Base-by-base conservation (phyloP, 1,140 invertebrate genomes). In the Papilio aristodemus region DNA sequence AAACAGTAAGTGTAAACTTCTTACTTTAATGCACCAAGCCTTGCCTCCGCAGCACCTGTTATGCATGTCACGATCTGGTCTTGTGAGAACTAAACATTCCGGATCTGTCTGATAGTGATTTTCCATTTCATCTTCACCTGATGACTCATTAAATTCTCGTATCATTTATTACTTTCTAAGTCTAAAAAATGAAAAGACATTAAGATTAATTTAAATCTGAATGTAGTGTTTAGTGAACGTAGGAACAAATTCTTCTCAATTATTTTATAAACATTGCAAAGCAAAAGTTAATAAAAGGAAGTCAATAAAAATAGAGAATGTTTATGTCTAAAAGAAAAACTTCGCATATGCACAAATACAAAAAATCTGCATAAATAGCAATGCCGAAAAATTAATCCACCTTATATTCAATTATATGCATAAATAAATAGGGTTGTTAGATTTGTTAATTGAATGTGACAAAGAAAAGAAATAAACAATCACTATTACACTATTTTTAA, bases 11-110 rank as follows among this genome's bases (percentile, higher is more conserved):
- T 22, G 11, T 54, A 10, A 22, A 36, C 7, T 17, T 36, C 62
- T 63, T 73, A 95, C 94, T 92, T 94, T 95, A 37, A 96, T 96
- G 81, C 95, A 96, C 95, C 95, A 97, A 19, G 95, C 92, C 85
- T 93, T 93, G 58, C 95, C 95, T 19, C 94, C 94, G 79, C 95
- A 96, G 79, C 96, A 97, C 77, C 94, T 93, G 89, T 97, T 97
- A 80, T 96, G 95, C 84, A 95, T 93, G 83, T 96, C 95, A 41
- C 92, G 91, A 74, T 95, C 94, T 75, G 93, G 92, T 57, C 93
- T 92, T 17, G 81, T 83, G 73, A 94, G 94, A 60, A 93, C 88
- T 58, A 91, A 89, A 75, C 95, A 94, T 79, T 95, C 94, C 83
- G 94, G 94, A 84, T 95, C 95, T 93, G 94, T 93, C 68, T 86